These are phyloP conservation scores for Osmerus mordax DNA, from an alignment of 2,113 vertebrate species.

Conservation along the genomic window DNA sequence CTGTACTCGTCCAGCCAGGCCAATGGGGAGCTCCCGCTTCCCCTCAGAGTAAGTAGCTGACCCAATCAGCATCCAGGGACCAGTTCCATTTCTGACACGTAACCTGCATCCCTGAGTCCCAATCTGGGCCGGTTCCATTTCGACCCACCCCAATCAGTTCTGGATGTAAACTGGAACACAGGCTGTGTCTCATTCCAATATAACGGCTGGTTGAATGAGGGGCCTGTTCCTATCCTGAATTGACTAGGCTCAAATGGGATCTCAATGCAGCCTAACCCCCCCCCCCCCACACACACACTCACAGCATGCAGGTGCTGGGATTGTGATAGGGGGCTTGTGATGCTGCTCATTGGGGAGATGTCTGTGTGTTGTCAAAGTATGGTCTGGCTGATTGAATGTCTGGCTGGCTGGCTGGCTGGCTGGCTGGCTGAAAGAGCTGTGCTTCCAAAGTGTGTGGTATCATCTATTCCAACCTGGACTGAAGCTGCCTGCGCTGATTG, in stretches of 20 bases:
- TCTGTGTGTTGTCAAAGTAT: constrained; percentile 24
- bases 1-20: constrained; percentile 90
- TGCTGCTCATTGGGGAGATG: constrained; percentile 30
- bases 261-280: constrained; percentile 22
- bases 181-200: not conserved
- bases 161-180: constrained; percentile 31
- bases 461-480: not conserved
- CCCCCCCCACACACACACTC: too few species aligned
- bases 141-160: constrained; percentile 29
- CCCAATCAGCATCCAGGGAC: constrained; percentile 40
- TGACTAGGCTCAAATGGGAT: constrained; percentile 48
- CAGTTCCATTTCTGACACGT: constrained; percentile 40
- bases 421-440: not conserved
- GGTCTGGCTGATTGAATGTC: constrained; percentile 30
- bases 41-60: constrained; percentile 87
- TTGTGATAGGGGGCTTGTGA: constrained; percentile 22
- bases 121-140: not conserved
- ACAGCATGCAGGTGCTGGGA: constrained; percentile 47
- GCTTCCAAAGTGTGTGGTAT: not conserved
- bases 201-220: not conserved
- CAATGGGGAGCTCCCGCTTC: constrained; percentile 82
- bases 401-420: constrained; percentile 5
- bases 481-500: not conserved
- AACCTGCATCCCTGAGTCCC: not conserved
- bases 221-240: constrained; percentile 44